Evolutionary conservation across 92 coral and sea anemone genomes (phyloP).

Genomic region (Phenganax subtilis): DNA sequence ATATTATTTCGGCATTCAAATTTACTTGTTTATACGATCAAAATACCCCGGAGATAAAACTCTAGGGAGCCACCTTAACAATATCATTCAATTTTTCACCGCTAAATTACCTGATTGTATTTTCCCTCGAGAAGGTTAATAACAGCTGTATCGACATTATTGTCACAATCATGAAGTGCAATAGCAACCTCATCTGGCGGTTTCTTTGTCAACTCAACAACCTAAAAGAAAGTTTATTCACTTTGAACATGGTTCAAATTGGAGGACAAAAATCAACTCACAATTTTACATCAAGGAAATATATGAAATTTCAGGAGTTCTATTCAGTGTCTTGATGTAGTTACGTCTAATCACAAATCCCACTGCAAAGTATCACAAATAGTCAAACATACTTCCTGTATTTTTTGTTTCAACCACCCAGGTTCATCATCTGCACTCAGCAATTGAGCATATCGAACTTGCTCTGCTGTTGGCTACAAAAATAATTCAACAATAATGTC

Average conservation of each 20-base stretch:
- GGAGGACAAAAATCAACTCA: not conserved
- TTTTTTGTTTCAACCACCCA: constrained; percentile 59
- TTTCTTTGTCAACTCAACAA: constrained; percentile 83
- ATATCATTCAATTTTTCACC: not conserved
- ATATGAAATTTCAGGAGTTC: no score
- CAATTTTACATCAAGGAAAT: no score
- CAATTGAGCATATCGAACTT: constrained; percentile 89
- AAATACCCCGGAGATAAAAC: no score
- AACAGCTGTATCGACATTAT: constrained; percentile 77
- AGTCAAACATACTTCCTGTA: constrained; percentile 57
- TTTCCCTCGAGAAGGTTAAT: constrained; percentile 82
- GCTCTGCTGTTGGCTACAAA: constrained; percentile 93
- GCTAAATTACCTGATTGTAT: constrained; percentile 69
- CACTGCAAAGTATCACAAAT: not conserved
- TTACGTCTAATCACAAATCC: no score
- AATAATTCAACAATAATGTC: not conserved
- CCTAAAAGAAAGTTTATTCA: constrained; percentile 44
- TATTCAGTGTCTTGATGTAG: not conserved
- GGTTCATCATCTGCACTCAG: constrained; percentile 64
- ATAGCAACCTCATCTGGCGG: constrained; percentile 72
- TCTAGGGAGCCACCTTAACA: not conserved
- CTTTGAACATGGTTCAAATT: not conserved
- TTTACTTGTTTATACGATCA: no score
- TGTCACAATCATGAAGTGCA: constrained; percentile 89
- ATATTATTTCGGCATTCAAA: no score